Percentiles rank a stretch among this genome's conserved stretches.
Conservation (phyloP, 2,113 vertebrate genomes). For the Nothocercus nigrocapillus region DNA sequence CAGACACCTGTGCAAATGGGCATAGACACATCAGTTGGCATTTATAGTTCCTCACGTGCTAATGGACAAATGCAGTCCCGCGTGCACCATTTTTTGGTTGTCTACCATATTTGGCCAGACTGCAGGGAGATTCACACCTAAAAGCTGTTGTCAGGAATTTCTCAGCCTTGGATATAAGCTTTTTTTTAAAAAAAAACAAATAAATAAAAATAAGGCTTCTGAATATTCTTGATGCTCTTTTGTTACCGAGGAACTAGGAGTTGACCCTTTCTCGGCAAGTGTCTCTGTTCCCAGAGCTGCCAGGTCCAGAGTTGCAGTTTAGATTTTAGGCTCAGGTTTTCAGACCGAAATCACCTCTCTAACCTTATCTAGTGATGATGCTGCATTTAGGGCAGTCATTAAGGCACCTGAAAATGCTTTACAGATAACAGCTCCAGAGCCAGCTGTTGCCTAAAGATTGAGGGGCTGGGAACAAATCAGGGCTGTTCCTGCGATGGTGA, state of each 20-base stretch:
- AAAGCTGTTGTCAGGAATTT: background rate
- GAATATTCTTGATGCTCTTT: background rate
- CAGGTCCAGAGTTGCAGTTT: background rate
- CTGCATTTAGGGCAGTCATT: slow-evolving; percentile 58
- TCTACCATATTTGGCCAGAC: background rate
- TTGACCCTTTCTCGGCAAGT: background rate
- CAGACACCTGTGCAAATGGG: background rate
- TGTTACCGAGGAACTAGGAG: background rate
- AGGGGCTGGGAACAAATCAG: slow-evolving; percentile 41
- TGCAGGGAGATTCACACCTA: background rate
- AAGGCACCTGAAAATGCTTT: slow-evolving; percentile 19
- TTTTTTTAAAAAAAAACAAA: background rate
- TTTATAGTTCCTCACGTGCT: background rate
- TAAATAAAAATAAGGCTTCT: background rate
- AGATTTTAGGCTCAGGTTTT: background rate
- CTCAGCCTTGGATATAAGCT: background rate
- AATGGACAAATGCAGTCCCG: background rate
- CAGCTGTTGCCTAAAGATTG: slow-evolving; percentile 54
- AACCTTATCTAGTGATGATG: slow-evolving; percentile 5
- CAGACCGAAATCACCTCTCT: slow-evolving; percentile 28
- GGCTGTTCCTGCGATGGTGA: slow-evolving; percentile 18
- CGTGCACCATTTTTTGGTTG: background rate
- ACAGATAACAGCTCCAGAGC: slow-evolving; percentile 2
- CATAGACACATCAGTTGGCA: background rate
- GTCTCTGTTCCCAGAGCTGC: background rate